Evolutionary conservation across 2,797 vertebrate genomes (phyloP), one percentile per base, ranked within the genome.

Genomic region (Sciurus carolinensis): DNA sequence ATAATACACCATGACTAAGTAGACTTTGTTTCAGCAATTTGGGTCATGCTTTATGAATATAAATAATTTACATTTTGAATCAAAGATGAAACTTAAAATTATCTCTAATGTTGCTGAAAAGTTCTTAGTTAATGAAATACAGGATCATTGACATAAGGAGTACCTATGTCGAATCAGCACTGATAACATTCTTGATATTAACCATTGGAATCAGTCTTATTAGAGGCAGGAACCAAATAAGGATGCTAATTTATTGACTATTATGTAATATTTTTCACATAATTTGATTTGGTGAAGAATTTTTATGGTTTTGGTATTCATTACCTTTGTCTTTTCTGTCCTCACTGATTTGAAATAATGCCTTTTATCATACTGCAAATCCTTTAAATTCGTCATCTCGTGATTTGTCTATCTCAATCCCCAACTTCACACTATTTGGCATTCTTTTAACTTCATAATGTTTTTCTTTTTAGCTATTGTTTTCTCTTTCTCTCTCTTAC

Each of bases 41-140:
- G 79, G 33, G 14, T 77, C 67, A 84, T 85, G 75, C 33, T 96
- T 69, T 79, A 82, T 76, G 75, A 82, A 82, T 26, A 44, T 54
- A 95, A 80, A 79, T 47, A 75, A 79, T 72, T 76, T 59, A 33
- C 36, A 47, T 87, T 88, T 59, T 77, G 88, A 93, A 71, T 96
- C n/a, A 91, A 95, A 94, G 30, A 76, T 88, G 83, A 75, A 83
- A 94, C n/a, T 33, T 72, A 52, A 52, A 71, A 79, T 86, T 64
- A 73, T 80, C 18, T 42, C 39, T 90, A 62, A 28, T 94, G 52
- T 26, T 77, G 33, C 52, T 12, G 39, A 69, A 94, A 95, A 82
- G 30, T 54, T 84, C 90, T 76, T 95, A 64, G 33, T 88, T 95
- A 72, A 77, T 67, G 47, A 87, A 67, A 82, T 44, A 76, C 24